Evolutionary conservation across 2,113 vertebrate species (phyloP).

Genomic region (Meriones unguiculatus): DNA sequence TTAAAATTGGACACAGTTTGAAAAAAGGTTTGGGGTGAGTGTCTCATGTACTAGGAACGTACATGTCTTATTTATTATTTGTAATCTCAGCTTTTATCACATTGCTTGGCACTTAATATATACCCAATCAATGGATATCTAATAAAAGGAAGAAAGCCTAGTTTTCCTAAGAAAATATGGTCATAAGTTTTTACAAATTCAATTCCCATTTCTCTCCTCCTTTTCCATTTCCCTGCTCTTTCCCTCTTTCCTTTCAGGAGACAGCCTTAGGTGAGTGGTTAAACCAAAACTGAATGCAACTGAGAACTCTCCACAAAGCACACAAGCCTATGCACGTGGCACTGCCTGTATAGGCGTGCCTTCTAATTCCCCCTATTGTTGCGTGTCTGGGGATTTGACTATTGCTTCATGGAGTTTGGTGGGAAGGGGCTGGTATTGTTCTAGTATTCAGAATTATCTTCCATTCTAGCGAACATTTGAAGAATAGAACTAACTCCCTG

Average conservation of each 20-base stretch:
- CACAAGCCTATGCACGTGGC: background rate
- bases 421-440: background rate
- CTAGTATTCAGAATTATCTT: background rate
- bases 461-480: background rate
- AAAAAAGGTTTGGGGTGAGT: conserved; percentile 9
- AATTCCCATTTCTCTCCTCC: background rate
- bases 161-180: conserved; percentile 46
- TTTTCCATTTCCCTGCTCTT: background rate
- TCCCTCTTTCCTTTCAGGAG: background rate
- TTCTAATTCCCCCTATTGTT: background rate
- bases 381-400: background rate
- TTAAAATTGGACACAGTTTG: conserved; percentile 32
- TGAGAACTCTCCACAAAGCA: background rate
- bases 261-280: background rate
- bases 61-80: background rate
- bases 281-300: background rate
- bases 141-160: background rate
- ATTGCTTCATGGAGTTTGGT: background rate
- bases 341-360: background rate
- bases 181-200: background rate
- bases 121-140: background rate
- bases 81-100: background rate
- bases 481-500: background rate
- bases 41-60: background rate
- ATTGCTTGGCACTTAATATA: background rate